These are phyloP conservation scores for Eulemur albifrons DNA, from an alignment of 2,797 vertebrate genomes.

Conservation along the genomic window DNA sequence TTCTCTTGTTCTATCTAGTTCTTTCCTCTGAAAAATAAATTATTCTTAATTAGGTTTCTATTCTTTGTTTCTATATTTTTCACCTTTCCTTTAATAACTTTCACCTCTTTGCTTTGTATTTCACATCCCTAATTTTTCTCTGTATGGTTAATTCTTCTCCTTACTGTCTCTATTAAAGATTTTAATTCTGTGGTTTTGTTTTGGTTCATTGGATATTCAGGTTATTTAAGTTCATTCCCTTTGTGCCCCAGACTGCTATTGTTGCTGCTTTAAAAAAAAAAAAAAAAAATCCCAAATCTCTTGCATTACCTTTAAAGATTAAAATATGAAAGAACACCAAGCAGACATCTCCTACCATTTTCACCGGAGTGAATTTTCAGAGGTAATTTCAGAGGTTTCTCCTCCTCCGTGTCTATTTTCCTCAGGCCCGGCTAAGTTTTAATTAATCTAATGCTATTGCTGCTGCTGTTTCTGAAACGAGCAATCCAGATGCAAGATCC, in stretches of 20 bases:
- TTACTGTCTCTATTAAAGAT: neutral
- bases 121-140: neutral
- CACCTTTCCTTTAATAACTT: neutral
- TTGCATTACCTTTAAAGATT: neutral
- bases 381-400: neutral
- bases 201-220: neutral
- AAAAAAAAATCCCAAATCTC: neutral
- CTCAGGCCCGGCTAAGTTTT: neutral
- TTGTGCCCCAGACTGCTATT: neutral
- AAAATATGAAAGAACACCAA: neutral
- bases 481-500: too few relatives aligned
- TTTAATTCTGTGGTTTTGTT: neutral
- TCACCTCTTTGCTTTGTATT: neutral
- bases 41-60: neutral
- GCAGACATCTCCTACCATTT: neutral
- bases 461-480: neutral
- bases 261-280: neutral
- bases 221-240: neutral
- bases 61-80: neutral
- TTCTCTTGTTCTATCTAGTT: neutral
- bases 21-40: neutral
- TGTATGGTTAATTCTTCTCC: neutral
- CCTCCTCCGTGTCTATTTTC: neutral
- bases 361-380: neutral
- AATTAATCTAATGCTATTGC: accelerated